Evolutionary conservation across 2,888 invertebrate genomes (phyloP), one percentile per base, ranked within the genome.

Genomic region (Monochamus alternatus): DNA sequence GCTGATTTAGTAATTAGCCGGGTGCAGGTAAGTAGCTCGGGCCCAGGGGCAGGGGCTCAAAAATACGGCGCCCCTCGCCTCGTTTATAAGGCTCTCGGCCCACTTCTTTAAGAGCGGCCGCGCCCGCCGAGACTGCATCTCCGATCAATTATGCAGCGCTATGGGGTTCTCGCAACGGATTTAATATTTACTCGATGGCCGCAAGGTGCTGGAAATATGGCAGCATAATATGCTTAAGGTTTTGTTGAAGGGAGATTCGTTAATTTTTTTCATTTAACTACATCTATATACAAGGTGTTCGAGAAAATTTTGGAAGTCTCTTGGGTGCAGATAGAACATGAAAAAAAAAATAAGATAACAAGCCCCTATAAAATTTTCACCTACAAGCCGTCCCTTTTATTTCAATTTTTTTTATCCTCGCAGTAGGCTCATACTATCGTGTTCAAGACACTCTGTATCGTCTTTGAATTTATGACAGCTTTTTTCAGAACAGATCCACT

Each of bases 1-100:
- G 87, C 87, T 88, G 88, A 88, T 89, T 88, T 87, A 86, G 87
- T 88, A 89, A 89, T 89, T 88, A 88, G 87, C 44, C 75, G 67
- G 84, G 83, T 84, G 84, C 85, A 87, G 86, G 85, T 86, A 84
- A 86, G 84, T 82, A 84, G 83, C 71, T 71, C 44, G 30, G 30
- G 52, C 52, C 81, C 82, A 31, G 47, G 43, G 30, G 30, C 14
- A 43, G 32, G 51, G 43, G 51, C 51, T 79, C 78, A 78, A 78
- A 74, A 77, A 74, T 74, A 73, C 70, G 66, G 60, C 32, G 52
- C 67, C 59, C 58, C 22, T n/a, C 31, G 55, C 68, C 52, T 52
- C 60, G 65, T 22, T 51, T 38, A 59, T 64, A 75, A 73, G 47
- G 9, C 51, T 8, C 63, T 38, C 32, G 30, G 38, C 63, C 66